Base-by-base conservation (phyloP, 2,888 invertebrate species). In the Troides oblongomaculatus region DNA sequence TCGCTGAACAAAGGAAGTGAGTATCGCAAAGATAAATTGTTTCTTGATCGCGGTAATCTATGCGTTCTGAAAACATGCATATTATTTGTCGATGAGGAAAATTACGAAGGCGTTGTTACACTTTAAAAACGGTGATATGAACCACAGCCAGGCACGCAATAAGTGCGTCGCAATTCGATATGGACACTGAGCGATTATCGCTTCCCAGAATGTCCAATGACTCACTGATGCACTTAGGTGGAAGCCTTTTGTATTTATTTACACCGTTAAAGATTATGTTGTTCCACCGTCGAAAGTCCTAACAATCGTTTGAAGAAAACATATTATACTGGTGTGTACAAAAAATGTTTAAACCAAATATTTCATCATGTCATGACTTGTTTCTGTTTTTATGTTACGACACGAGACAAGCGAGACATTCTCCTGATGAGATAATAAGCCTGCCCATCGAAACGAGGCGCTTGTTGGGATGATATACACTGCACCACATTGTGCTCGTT, bases 131-230 rank as follows among this genome's bases (percentile, higher is more conserved):
- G 21, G 14, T 66, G 30, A 39, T 6, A 25, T 57, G 62, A 57
- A 67, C 66, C 61, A 66, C 50, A 61, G 63, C 36, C 25, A 63
- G 25, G 53, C 62, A 17, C 59, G 39, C 68, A 60, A 21, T 18
- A 53, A 57, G 57, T 18, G 46, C 59, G 58, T 69, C 61, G 69
- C 59, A 66, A 70, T 70, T 66, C 58, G 59, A 70, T 66, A 70
- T 62, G 66, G 59, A 25, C 46, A 58, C 65, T 39, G 62, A 66
- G 70, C 66, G 66, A 70, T 68, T 68, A 62, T 57, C 50, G 66
- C 50, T 70, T 59, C 70, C 66, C 21, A 66, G 70, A 62, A 70
- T 23, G 62, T 17, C 46, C 43, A n/a, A 57, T 70, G 70, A 70
- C 62, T 70, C 70, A 70, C 62, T 46, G 61, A 57, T 66, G 62